Evolutionary conservation across 2,888 invertebrate species (phyloP).

Genomic region (Hirtodrosophila cameraria): DNA sequence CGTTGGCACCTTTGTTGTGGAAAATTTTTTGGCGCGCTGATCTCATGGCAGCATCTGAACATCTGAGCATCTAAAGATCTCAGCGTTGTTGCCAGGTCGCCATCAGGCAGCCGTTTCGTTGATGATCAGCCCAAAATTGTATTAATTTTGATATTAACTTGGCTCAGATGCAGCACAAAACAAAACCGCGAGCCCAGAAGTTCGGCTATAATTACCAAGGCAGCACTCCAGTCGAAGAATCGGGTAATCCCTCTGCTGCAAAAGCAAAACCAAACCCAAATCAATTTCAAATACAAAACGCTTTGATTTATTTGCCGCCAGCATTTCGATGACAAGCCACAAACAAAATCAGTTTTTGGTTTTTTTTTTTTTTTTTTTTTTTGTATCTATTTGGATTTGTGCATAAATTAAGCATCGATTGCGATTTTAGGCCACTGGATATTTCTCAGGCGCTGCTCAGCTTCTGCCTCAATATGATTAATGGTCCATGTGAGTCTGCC

Average conservation of each 20-base stretch:
- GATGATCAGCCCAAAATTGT: conserved; percentile 15
- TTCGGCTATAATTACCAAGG: conserved; percentile 10
- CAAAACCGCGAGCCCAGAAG: background rate
- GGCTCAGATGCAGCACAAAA: conserved; percentile 16
- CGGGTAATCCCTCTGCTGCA: background rate
- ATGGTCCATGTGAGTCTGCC: conserved; percentile 27
- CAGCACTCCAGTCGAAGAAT: background rate
- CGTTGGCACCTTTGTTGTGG: conserved; percentile 55
- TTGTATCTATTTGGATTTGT: background rate
- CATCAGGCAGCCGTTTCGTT: background rate
- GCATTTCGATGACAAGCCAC: background rate
- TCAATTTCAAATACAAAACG: conserved; percentile 4
- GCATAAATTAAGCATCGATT: conserved; percentile 9
- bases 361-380: background rate
- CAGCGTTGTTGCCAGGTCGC: conserved; percentile 49
- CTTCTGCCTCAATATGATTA: conserved; percentile 50
- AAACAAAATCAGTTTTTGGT: too few species aligned
- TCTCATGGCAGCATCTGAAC: conserved; percentile 42
- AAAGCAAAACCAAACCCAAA: background rate
- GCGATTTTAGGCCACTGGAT: background rate
- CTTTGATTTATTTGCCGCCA: conserved; percentile 19
- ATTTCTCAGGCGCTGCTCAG: conserved; percentile 10
- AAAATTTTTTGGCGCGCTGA: conserved; percentile 64
- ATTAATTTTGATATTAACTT: background rate
- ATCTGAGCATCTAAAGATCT: background rate